Evolutionary conservation across 2,888 invertebrate genomes (phyloP), one percentile per base, ranked within the genome.

Genomic region (Lacanobia wlatinum): DNA sequence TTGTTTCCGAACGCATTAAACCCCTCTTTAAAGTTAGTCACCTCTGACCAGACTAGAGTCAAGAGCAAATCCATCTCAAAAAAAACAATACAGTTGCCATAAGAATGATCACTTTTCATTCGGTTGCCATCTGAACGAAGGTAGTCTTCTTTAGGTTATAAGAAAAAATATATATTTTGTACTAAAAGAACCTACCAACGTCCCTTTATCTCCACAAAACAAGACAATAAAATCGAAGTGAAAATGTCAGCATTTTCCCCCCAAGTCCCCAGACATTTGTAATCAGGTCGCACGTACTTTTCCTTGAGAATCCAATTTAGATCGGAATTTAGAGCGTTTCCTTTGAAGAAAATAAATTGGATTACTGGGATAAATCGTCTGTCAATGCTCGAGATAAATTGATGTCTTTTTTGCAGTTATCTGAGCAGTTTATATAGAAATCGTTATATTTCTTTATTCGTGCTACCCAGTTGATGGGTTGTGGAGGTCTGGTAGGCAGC

Each of bases 341-440:
- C 38, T 53, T 73, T 66, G 55, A 34, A 38, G 52, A 48, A 75
- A 78, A 56, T 70, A 76, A 70, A 81, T 81, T 81, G 50, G 43
- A 70, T 76, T 80, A 50, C 60, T 10, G 16, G 28, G 18, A 61
- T 34, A 65, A 65, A 59, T 56, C 52, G 56, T 21, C 58, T 28
- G 40, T 61, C 50, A 55, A 28, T 52, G n/a, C 34, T 14, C 46
- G 8, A 66, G 28, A 59, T 76, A 50, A 52, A 68, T 67, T 7
- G 43, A 48, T 43, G 34, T 59, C 14, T 16, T 40, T 58, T 61
- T 56, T 43, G 3, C 1, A 10, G 7, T 34, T 40, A 43, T 50
- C 34, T 60, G 23, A 34, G 21, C 12, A 73, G 4, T 28, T 46
- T 46, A 58, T 38, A 1, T 14, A 46, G 28, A 23, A 34, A 70